Conservation (phyloP, 1,140 invertebrate species). For the Tetranychus urticae region DNA sequence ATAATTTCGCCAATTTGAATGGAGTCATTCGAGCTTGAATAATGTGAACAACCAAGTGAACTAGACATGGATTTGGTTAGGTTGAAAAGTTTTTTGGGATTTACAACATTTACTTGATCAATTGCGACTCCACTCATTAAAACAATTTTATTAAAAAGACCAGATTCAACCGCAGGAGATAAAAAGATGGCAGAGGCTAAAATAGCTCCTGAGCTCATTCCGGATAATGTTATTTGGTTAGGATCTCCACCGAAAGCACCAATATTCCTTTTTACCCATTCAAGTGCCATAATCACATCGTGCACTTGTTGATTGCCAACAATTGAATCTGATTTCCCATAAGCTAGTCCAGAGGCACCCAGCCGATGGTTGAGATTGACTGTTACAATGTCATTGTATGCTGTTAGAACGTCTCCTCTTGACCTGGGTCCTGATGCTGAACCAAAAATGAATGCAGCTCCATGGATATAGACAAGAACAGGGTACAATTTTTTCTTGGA, state of each 20-base stretch:
- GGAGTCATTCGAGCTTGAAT: not conserved
- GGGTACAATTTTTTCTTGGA: conserved; percentile 5
- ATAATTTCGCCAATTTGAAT: no score
- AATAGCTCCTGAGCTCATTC: conserved; percentile 30
- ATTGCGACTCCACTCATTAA: conserved; percentile 2
- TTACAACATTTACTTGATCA: not conserved
- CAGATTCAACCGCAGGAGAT: not conserved
- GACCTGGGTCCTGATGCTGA: conserved; percentile 19
- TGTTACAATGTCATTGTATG: conserved; percentile 29
- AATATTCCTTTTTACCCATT: conserved; percentile 27
- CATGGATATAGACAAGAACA: conserved; percentile 32
- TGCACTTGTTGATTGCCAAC: conserved; percentile 25
- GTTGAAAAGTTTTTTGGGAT: not conserved
- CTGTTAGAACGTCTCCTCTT: not conserved
- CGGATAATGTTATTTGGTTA: conserved; percentile 31
- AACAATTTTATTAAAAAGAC: not conserved
- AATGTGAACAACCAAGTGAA: not conserved
- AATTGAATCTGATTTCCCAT: conserved; percentile 6
- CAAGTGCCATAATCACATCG: conserved; percentile 28
- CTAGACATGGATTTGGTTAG: not conserved
- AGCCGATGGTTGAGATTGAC: conserved; percentile 39
- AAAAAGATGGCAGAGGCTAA: not conserved
- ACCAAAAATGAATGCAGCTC: conserved; percentile 29
- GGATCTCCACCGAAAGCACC: conserved; percentile 31
- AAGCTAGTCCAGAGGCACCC: conserved; percentile 8